These are phyloP conservation scores for Ceramica pisi DNA, from an alignment of 2,888 invertebrate species.

Conservation along the genomic window DNA sequence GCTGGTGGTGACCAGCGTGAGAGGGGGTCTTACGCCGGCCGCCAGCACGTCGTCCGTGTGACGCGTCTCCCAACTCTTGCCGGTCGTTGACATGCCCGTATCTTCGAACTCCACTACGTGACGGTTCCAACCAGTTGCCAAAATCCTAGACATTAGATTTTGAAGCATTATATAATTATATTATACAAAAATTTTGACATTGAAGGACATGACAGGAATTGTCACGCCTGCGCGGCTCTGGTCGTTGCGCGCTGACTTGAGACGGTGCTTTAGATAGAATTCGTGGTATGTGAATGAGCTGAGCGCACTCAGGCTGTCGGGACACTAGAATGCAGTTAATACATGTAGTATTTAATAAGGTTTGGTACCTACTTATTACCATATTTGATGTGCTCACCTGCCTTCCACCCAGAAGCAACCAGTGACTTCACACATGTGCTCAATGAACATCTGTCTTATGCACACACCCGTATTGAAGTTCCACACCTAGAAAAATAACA, in stretches of 20 bases:
- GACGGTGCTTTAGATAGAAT: no score
- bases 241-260: no score
- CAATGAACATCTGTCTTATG: conserved; percentile 92
- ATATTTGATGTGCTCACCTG: conserved; percentile 78
- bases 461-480: conserved; percentile 95
- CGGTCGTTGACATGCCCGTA: conserved; percentile 88
- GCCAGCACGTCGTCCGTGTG: conserved; percentile 95
- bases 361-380: no score
- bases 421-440: conserved; percentile 91
- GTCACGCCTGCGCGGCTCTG: no score
- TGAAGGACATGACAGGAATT: no score
- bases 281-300: no score
- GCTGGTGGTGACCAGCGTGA: conserved; percentile 94
- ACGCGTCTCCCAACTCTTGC: conserved; percentile 93
- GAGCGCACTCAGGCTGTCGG: neutral
- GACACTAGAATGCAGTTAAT: no score
- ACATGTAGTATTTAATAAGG: no score
- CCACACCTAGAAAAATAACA: conserved; percentile 91
- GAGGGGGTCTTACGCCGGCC: conserved; percentile 92
- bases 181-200: neutral
- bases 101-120: conserved; percentile 92
- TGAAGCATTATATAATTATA: neutral
- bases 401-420: conserved; percentile 91
- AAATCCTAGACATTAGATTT: conserved; percentile 86
- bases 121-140: conserved; percentile 95